Conservation (phyloP, 2,797 vertebrate species). For the Coilia nasus region DNA sequence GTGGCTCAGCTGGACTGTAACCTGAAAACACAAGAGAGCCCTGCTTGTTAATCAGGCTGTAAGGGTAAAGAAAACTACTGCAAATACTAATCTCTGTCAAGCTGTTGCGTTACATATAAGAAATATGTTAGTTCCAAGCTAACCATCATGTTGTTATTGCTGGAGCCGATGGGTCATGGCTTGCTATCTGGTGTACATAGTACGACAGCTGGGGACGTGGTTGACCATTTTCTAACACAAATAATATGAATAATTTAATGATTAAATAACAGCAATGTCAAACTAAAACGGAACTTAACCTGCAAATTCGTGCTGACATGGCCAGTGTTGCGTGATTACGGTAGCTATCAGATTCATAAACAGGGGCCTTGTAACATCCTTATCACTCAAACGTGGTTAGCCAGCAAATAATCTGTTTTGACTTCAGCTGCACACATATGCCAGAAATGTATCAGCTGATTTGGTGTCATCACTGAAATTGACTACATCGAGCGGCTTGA, state of each 20-base stretch:
- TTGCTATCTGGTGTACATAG: too few relatives aligned
- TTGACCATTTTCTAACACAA: too few relatives aligned
- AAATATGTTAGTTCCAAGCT: neutral
- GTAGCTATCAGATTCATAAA: neutral
- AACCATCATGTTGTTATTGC: too few relatives aligned
- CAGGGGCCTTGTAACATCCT: neutral
- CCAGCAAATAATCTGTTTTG: neutral
- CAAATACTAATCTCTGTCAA: neutral
- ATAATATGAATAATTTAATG: neutral
- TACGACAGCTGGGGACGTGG: too few relatives aligned
- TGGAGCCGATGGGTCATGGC: too few relatives aligned
- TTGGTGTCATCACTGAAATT: neutral
- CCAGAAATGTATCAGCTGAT: neutral
- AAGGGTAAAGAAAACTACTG: neutral
- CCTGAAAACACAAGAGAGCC: constrained; percentile 67
- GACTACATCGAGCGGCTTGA: neutral
- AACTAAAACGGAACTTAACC: neutral
- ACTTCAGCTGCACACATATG: neutral
- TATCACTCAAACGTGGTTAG: neutral
- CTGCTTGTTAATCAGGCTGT: neutral
- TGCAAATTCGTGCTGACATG: neutral
- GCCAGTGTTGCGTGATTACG: neutral
- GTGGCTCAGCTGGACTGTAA: constrained; percentile 94
- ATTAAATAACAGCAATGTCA: neutral
- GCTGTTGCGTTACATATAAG: neutral